phyloP scores from a whole-genome alignment of 2,797 vertebrate species.

The Microtus obscurus region DNA sequence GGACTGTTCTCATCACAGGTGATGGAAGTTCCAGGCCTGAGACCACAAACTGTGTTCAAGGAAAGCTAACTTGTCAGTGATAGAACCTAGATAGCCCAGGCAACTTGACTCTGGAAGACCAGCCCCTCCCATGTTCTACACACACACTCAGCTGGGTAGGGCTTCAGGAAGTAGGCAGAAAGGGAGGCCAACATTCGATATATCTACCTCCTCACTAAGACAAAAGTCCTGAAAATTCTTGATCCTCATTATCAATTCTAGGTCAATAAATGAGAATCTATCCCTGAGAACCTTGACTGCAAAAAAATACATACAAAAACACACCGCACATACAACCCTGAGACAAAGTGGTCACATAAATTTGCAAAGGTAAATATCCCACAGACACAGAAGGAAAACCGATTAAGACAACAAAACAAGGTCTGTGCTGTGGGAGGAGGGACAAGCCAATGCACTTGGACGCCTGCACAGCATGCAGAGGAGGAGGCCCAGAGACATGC shows the following conservation, averaged over 20 bases:
- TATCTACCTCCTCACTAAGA: slow-evolving; percentile 58
- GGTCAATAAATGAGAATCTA: slow-evolving; percentile 64
- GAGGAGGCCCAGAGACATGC: neutral
- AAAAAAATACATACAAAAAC: slow-evolving; percentile 70
- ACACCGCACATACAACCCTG: slow-evolving; percentile 62
- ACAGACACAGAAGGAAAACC: slow-evolving; percentile 75
- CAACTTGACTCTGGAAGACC: neutral
- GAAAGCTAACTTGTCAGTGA: neutral
- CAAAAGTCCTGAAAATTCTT: slow-evolving; percentile 50
- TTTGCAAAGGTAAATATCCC: slow-evolving; percentile 70
- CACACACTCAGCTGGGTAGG: neutral
- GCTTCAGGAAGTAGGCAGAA: neutral
- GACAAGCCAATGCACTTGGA: slow-evolving; percentile 56
- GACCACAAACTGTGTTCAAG: neutral
- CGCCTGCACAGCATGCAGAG: neutral
- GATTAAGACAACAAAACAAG: slow-evolving; percentile 73
- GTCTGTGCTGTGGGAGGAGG: slow-evolving; percentile 61
- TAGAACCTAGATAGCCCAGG: neutral
- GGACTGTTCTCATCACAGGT: neutral
- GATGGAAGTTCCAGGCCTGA: neutral
- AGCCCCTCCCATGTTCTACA: accelerated
- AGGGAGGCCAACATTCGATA: slow-evolving; percentile 11
- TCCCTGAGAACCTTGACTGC: slow-evolving; percentile 48
- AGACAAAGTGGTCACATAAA: slow-evolving; percentile 73
- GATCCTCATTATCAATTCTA: slow-evolving; percentile 53